Conservation (phyloP, 1,140 invertebrate species). For the Eulimnadia texana region DNA sequence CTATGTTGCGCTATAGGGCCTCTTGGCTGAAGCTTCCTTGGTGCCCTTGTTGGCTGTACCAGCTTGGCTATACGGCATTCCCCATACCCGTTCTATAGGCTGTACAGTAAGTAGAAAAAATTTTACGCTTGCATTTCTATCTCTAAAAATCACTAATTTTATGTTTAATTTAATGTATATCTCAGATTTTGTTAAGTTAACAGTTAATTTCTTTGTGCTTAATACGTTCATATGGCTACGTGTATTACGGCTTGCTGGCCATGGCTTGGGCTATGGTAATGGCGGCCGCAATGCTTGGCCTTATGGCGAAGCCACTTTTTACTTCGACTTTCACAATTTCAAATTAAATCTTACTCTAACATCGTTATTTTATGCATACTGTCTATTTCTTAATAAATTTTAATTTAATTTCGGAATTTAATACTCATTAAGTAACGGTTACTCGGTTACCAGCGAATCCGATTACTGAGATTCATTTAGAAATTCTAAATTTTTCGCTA, state of each 20-base stretch:
- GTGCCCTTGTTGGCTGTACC: background rate
- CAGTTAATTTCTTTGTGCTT: background rate
- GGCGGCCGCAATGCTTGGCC: background rate
- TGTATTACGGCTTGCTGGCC: background rate
- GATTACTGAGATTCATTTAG: no score
- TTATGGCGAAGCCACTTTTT: background rate
- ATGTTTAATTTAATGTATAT: background rate
- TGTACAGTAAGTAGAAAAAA: background rate
- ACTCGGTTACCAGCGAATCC: no score
- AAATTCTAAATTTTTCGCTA: no score
- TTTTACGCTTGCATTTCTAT: background rate
- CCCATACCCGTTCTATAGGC: background rate
- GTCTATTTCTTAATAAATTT: no score
- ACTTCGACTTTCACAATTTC: background rate
- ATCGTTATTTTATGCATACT: no score
- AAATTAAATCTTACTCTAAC: background rate
- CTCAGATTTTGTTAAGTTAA: background rate
- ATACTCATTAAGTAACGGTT: no score
- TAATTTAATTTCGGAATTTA: no score
- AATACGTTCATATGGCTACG: background rate
- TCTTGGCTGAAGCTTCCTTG: background rate
- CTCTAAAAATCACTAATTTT: background rate
- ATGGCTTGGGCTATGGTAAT: background rate
- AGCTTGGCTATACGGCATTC: background rate
- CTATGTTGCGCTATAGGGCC: constrained; percentile 32